Evolutionary conservation across 2,888 invertebrate species (phyloP), one percentile per base, ranked within the genome.

Genomic region (Conus canariensis): DNA sequence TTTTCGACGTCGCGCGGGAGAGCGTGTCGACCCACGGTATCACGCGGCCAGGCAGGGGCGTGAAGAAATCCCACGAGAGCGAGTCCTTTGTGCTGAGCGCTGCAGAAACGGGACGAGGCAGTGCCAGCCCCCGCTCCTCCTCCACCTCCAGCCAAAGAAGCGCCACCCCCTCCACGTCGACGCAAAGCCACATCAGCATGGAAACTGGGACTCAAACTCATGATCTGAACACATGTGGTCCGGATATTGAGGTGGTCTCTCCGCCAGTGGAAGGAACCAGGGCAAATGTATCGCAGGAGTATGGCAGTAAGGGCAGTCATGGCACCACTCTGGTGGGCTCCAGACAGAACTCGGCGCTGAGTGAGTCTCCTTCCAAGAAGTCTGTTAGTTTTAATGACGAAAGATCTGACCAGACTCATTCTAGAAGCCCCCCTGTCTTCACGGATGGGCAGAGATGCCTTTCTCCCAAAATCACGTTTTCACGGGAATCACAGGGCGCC

Each of bases 81-180:
- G 64, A 86, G 64, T 86, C 86, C 64, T 86, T 19, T 25, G 67
- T 86, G 60, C 86, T 86, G 16, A 86, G 67, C 25, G 67, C 64
- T 30, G 86, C 64, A 12, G 86, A 86, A 19, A 86, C 67, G 7
- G 86, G 86, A 19, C 25, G 86, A 19, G 64, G 30, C 30, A 86
- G 86, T 25, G 25, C 60, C 9, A 59, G 64, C 6, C 25, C 86
- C 14, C 12, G 30, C 5, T 86, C 86, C 4, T 64, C 60, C 85
- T 85, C 85, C 85, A 60, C 10, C 4, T 85, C 60, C 85, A 60
- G 60, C 22, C 83, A 45, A 56, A 45, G 56, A 4, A 56, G 9
- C 22, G 56, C 56, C 16, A 3, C 7, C 7, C 10, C 9, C 6
- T 56, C 19, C 10, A 25, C 83, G 22, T 83, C 83, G 6, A 22